These are phyloP conservation scores for Calyptomena viridis DNA, from an alignment of 2,113 vertebrate species.

Conservation along the genomic window DNA sequence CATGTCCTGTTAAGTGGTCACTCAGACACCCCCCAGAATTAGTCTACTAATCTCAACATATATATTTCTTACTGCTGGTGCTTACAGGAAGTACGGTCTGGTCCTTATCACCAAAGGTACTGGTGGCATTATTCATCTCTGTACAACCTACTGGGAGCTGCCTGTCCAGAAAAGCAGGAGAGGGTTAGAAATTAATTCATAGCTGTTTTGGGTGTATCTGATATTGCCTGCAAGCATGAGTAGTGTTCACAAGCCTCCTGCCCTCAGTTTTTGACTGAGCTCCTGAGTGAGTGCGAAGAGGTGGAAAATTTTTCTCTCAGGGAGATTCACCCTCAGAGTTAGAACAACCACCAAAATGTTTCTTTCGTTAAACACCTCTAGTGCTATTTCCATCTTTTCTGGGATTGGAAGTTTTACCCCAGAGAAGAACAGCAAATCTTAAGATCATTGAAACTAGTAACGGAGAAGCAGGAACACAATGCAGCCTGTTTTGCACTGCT, in stretches of 20 bases:
- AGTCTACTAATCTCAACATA: not conserved
- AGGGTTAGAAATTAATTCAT: not conserved
- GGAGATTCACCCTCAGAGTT: not conserved
- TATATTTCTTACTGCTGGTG: not conserved
- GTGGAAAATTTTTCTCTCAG: not conserved
- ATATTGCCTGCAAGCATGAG: not conserved
- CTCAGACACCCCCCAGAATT: not conserved
- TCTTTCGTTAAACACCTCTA: not conserved
- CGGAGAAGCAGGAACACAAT: not conserved
- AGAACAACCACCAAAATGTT: not conserved
- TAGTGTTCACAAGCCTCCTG: rapidly evolving
- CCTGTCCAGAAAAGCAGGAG: not conserved
- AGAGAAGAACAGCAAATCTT: not conserved
- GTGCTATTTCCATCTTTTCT: not conserved
- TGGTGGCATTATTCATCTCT: not conserved
- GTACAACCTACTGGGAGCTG: not conserved
- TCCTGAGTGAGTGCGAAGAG: not conserved
- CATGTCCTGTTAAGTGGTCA: not conserved
- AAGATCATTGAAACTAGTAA: not conserved
- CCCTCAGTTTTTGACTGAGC: not conserved
- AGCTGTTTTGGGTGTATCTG: not conserved
- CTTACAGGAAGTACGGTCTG: rapidly evolving
- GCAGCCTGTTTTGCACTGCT: not conserved
- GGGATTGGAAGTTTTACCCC: not conserved
- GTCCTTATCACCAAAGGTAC: not conserved